Conservation (phyloP, 2,797 vertebrate genomes). For the Chelon auratus region DNA sequence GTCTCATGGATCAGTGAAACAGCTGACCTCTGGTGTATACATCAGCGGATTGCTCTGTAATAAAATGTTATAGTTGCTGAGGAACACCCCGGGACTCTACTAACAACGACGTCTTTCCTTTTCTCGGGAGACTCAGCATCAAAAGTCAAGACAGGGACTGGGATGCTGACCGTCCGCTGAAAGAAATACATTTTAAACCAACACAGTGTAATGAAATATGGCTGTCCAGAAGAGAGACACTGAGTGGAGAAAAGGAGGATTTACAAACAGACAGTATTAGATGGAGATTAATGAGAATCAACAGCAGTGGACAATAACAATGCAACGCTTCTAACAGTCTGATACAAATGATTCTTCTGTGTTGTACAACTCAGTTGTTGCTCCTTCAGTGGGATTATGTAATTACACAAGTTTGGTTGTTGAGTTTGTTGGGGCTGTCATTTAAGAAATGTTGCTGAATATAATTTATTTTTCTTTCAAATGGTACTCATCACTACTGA, state of each 20-base stretch:
- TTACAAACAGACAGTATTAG: not conserved
- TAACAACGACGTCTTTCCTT: constrained; percentile 32
- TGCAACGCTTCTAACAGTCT: not conserved
- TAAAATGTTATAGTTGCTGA: constrained; percentile 56
- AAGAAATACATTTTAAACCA: constrained; percentile 16
- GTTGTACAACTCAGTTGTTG: not conserved
- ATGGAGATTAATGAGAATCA: no score
- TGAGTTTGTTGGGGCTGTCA: no score
- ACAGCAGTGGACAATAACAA: no score
- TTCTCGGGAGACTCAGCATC: constrained; percentile 23
- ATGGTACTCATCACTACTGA: no score
- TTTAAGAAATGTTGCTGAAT: no score
- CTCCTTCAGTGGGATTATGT: no score
- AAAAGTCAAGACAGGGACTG: constrained; percentile 20
- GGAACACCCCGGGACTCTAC: constrained; percentile 25
- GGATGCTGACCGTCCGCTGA: not conserved
- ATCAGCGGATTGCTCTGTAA: constrained; percentile 43
- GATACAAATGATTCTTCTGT: not conserved
- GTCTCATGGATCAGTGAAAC: constrained; percentile 44
- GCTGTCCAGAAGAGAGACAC: constrained; percentile 1
- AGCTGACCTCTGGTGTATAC: constrained; percentile 53
- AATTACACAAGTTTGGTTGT: no score
- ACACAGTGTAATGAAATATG: not conserved
- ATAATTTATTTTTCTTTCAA: no score
- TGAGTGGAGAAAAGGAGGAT: not conserved